Percentiles rank a stretch among this genome's conserved stretches.
These are phyloP conservation scores for Prunella strophiata DNA, from an alignment of 2,797 vertebrate genomes.

Conservation along the genomic window DNA sequence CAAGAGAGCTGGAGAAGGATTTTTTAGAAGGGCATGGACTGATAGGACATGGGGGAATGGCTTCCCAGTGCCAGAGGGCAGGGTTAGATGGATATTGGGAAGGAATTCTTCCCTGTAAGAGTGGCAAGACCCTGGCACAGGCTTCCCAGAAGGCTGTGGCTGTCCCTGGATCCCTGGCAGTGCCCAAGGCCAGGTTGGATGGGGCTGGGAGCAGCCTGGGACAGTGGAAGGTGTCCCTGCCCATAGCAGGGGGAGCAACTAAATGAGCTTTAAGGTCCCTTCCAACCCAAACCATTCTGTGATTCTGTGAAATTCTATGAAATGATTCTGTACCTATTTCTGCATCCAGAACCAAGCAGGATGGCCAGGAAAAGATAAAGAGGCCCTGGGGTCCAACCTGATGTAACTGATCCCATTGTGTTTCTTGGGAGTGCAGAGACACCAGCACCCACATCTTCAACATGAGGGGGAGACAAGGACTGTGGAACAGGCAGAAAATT, in stretches of 20 bases:
- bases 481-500: not conserved
- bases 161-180: not conserved
- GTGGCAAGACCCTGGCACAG: rapidly evolving
- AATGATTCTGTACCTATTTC: not conserved
- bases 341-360: not conserved
- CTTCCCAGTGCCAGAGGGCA: not conserved
- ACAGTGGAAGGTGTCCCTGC: not conserved
- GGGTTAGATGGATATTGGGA: not conserved
- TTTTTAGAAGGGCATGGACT: not conserved
- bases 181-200: rapidly evolving
- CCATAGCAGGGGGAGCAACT: not conserved
- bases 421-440: rapidly evolving
- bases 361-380: not conserved
- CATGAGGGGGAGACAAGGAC: not conserved
- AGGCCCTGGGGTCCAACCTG: not conserved
- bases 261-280: not conserved
- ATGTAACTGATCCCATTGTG: not conserved
- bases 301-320: rapidly evolving
- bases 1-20: not conserved
- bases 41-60: not conserved
- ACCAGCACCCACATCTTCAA: not conserved
- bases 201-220: not conserved
- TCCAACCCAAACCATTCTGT: not conserved
- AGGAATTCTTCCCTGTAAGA: not conserved
- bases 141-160: not conserved